Conservation (phyloP, 2,797 vertebrate genomes). For the Rhinella marina region DNA sequence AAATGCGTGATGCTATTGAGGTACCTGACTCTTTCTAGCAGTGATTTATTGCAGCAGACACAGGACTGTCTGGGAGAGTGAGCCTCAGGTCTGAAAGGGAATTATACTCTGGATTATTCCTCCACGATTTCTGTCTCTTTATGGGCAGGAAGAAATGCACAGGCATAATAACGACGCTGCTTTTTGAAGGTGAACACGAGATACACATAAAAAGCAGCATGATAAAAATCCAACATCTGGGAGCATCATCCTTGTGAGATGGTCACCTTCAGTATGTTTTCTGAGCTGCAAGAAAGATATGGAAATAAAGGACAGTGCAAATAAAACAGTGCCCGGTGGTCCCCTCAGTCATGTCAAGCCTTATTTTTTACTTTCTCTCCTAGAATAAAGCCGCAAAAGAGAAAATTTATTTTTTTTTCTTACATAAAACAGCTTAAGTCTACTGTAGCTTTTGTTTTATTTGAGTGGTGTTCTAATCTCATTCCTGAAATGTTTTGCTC, state of each 20-base stretch:
- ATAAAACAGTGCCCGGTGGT: neutral
- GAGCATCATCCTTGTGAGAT: neutral
- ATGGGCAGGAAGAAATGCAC: constrained; percentile 5
- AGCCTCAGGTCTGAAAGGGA: constrained; percentile 40
- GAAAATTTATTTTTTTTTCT: neutral
- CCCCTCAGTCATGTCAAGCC: neutral
- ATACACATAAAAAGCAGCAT: neutral
- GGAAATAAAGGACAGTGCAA: neutral
- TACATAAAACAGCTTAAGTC: neutral
- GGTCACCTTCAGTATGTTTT: constrained; percentile 8
- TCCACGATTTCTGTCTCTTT: constrained; percentile 1
- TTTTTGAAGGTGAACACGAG: constrained; percentile 8
- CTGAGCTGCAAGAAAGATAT: neutral
- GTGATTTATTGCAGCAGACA: constrained; percentile 12
- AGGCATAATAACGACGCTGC: neutral
- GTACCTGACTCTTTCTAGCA: neutral
- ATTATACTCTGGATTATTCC: constrained; percentile 34
- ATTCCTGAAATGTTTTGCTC: too few species aligned
- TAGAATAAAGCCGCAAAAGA: neutral
- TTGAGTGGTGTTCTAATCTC: too few species aligned
- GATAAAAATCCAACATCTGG: constrained; percentile 34
- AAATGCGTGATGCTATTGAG: constrained; percentile 27
- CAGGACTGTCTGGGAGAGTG: constrained; percentile 51
- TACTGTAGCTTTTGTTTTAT: neutral
- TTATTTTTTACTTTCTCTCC: neutral